phyloP scores from a whole-genome alignment of 2,888 invertebrate genomes.

The Dione juno region DNA sequence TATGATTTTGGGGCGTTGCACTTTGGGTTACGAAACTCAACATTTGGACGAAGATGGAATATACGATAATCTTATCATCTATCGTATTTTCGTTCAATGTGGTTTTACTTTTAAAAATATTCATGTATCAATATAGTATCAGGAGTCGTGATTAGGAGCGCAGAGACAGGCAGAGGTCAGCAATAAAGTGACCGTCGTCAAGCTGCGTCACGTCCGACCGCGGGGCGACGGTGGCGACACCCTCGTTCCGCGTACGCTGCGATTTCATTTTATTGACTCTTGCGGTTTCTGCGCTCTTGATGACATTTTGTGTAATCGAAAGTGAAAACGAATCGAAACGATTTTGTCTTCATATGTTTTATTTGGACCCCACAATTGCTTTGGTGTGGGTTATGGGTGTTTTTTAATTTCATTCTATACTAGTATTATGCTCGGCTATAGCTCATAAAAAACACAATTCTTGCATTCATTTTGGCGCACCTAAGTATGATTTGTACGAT shows the following conservation, averaged over 20 bases:
- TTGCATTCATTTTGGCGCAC: too few species aligned
- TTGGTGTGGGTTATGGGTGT: too few species aligned
- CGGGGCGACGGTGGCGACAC: conserved; percentile 54
- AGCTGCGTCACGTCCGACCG: conserved; percentile 76
- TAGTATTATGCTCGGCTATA: too few species aligned
- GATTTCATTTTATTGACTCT: conserved; percentile 79
- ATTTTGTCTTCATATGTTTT: conserved; percentile 42
- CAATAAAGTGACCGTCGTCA: conserved; percentile 83
- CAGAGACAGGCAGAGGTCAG: conserved; percentile 80
- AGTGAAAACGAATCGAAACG: conserved; percentile 65
- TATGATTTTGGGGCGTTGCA: too few species aligned
- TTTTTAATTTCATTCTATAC: too few species aligned
- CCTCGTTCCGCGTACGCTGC: conserved; percentile 66
- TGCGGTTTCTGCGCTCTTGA: conserved; percentile 76
- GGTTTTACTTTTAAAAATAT: too few species aligned
- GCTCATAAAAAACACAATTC: too few species aligned
- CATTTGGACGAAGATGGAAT: too few species aligned
- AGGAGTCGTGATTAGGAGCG: conserved; percentile 70
- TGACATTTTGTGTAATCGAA: conserved; percentile 72
- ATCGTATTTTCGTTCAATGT: too few species aligned
- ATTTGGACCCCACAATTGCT: not conserved
- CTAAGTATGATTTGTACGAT: too few species aligned
- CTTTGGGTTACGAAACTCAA: too few species aligned
- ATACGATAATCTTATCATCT: too few species aligned
- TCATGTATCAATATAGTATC: conserved; percentile 51